Evolutionary conservation across 2,113 vertebrate genomes (phyloP), one percentile per base, ranked within the genome.

Genomic region (Dasyurus viverrinus): DNA sequence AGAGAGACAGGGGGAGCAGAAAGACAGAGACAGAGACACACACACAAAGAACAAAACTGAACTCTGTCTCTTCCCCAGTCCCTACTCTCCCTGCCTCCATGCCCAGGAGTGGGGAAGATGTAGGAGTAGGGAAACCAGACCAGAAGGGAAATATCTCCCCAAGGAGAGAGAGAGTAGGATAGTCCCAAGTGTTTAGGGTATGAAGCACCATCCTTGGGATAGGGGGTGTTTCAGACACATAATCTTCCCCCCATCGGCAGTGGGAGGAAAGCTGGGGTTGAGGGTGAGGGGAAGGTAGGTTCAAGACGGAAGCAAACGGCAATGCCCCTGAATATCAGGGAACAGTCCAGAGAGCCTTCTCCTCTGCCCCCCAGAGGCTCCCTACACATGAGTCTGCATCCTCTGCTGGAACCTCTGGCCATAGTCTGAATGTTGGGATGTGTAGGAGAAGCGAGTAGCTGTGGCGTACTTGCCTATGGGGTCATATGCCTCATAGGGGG

Each of bases 371-470:
- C 97, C 97, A 98, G 97, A 98, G 90, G 91, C 92, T 25, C 95
- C 97, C 99, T 99, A 99, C 97, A 99, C 99, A 16, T 99, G 99
- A 93, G 99, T 99, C 99, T 99, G 99, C 99, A 99, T 99, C 95
- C 99, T 98, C 98, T 99, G 99, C n/a, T 99, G 99, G 98, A 99
- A 99, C 94, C 99, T 98, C 96, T 99, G 99, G 91, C 99, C 99
- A 42, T 99, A 99, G 98, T 99, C 99, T 93, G 99, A 99, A 93
- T 99, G 99, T 11, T 99, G 99, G 16, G 99, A 99, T 0, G 99
- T 99, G 97, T 99, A 99, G 0, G 99, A 99, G 97, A 99, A 99
- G 0, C 99, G 98, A 0, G 99, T 98, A 96, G 98, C 98, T 0
- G 98, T 98, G 92, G 98, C 98, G 9, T 99, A 99, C 96, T 99